Conservation (phyloP, 2,888 invertebrate genomes). For the Diplazon laetatorius region DNA sequence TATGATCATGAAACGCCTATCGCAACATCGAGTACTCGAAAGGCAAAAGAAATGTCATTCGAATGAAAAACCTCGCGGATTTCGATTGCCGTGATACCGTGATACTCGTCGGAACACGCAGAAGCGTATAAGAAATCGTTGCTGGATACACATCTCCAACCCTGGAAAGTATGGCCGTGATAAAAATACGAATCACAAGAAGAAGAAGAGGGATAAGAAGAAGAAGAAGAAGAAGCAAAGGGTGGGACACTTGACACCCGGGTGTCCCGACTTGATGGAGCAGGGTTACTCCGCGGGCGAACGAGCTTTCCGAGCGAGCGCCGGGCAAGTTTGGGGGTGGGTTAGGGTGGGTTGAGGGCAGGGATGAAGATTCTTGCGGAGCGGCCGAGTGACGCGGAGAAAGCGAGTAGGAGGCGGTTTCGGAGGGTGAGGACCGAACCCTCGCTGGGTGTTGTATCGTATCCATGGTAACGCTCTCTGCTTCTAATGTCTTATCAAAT, state of each 20-base stretch:
- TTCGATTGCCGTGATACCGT: too few species aligned
- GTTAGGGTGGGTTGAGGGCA: constrained; percentile 66
- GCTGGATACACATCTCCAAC: constrained; percentile 8
- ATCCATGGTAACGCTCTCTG: constrained; percentile 80
- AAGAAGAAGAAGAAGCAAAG: constrained; percentile 52
- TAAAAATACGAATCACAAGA: constrained; percentile 44
- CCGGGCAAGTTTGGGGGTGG: constrained; percentile 69
- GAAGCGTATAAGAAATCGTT: background rate
- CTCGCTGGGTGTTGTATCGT: constrained; percentile 78
- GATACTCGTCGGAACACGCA: too few species aligned
- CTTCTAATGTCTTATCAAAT: constrained; percentile 82
- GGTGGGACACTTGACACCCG: constrained; percentile 78
- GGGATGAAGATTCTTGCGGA: constrained; percentile 64
- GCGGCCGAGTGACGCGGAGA: constrained; percentile 55
- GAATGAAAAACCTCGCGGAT: too few species aligned
- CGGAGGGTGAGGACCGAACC: constrained; percentile 57
- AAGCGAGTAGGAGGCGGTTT: constrained; percentile 66
- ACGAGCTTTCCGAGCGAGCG: constrained; percentile 62
- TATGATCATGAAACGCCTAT: too few species aligned
- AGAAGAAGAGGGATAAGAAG: constrained; percentile 44
- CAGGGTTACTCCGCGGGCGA: constrained; percentile 53
- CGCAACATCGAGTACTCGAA: too few species aligned
- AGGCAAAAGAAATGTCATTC: too few species aligned
- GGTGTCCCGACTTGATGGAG: constrained; percentile 68
- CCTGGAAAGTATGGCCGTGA: background rate